Conservation (phyloP, 2,888 invertebrate species). For the Falcaria lacertinaria region DNA sequence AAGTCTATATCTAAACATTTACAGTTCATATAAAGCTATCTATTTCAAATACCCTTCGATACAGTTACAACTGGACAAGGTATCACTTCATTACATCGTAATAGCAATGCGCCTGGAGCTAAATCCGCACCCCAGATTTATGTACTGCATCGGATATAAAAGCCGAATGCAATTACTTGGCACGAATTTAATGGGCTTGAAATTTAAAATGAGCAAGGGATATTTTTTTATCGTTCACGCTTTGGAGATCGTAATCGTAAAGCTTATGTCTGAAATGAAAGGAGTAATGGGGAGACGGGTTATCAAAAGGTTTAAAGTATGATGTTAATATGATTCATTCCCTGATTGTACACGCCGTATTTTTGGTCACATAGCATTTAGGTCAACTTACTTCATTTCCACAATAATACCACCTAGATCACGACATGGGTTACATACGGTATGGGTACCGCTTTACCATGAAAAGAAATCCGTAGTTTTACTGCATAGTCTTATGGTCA, state of each 20-base stretch:
- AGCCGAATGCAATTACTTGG: not conserved
- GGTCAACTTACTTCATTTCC: no score
- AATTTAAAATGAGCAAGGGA: not conserved
- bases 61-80: slow-evolving; percentile 14
- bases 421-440: no score
- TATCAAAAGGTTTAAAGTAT: no score
- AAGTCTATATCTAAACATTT: slow-evolving; percentile 28
- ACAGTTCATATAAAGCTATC: not conserved
- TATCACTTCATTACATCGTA: slow-evolving; percentile 42
- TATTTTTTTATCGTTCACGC: not conserved
- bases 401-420: no score
- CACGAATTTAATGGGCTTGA: not conserved
- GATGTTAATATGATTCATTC: no score
- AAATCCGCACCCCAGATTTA: slow-evolving; percentile 37
- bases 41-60: not conserved
- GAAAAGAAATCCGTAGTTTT: no score
- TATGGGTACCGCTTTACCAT: no score
- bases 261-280: not conserved
- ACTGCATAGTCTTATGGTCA: no score
- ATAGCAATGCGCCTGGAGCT: slow-evolving; percentile 37
- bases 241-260: not conserved
- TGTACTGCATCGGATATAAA: not conserved
- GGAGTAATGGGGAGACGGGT: not conserved
- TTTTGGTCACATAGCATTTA: no score
- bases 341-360: no score